Conservation (phyloP, 2,797 vertebrate species). For the Graptemys geographica region DNA sequence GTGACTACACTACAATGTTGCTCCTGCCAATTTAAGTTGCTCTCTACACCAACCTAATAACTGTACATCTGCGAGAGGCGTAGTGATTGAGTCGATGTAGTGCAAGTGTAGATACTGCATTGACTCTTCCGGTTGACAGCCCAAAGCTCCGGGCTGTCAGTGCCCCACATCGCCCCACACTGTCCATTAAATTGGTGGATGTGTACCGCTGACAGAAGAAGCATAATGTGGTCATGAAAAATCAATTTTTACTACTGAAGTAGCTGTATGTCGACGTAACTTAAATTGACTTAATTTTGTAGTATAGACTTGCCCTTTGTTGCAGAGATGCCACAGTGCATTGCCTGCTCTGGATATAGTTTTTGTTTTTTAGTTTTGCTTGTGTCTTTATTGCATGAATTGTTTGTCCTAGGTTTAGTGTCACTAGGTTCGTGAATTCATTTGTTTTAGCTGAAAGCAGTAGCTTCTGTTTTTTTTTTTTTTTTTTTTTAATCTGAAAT, state of each 20-base stretch:
- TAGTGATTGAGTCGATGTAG: not conserved
- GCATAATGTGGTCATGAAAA: not conserved
- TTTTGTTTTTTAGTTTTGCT: slow-evolving; percentile 3
- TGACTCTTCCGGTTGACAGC: not conserved
- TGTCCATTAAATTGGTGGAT: not conserved
- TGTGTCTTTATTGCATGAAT: slow-evolving; percentile 44
- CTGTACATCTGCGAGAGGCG: not conserved
- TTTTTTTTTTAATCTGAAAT: not conserved
- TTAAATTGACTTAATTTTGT: not conserved
- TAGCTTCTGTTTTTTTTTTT: not conserved
- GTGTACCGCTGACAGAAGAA: not conserved
- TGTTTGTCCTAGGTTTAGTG: slow-evolving; percentile 23
- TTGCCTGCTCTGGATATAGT: not conserved
- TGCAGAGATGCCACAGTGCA: not conserved
- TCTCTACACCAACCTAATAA: not conserved
- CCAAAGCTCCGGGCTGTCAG: no score
- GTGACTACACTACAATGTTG: not conserved
- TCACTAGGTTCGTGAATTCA: slow-evolving; percentile 51
- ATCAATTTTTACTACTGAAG: not conserved
- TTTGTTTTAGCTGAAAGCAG: slow-evolving; percentile 52
- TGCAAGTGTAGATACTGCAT: not conserved
- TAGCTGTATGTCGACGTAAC: not conserved
- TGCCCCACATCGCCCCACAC: not conserved
- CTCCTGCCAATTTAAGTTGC: not conserved
- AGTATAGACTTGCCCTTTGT: not conserved